Percentiles rank a stretch among this genome's conserved stretches.
Conservation (phyloP, 2,888 invertebrate species). For the Mycalesis mineus region DNA sequence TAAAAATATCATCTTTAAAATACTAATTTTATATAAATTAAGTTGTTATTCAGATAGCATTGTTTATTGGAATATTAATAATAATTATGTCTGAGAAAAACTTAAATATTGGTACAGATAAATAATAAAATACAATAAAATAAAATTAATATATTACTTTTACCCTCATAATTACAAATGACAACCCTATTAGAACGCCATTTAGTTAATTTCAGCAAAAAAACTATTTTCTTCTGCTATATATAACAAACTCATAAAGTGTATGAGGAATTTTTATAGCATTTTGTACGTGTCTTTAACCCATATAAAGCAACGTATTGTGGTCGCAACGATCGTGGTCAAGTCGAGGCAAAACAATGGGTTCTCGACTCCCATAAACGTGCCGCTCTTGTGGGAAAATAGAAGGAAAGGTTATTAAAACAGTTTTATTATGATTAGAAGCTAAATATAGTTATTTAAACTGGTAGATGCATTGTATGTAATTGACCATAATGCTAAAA, state of each 20-base stretch:
- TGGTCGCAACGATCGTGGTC: conserved; percentile 21
- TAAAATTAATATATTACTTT: no score
- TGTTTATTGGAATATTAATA: no score
- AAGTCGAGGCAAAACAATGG: conserved; percentile 29
- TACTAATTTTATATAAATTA: no score
- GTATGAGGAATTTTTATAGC: conserved; percentile 6
- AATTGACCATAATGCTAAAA: no score
- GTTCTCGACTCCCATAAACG: conserved; percentile 27
- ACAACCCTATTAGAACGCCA: conserved; percentile 13
- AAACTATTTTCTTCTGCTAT: background rate
- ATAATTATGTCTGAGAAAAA: no score
- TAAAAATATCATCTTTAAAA: no score
- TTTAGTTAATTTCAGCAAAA: conserved; percentile 16
- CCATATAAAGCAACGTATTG: conserved; percentile 14
- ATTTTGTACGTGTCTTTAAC: conserved; percentile 10
- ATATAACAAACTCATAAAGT: background rate
- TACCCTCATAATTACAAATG: no score
- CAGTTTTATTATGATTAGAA: background rate
- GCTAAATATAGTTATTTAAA: background rate
- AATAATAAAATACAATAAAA: no score
- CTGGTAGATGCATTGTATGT: no score
- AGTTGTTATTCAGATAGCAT: no score
- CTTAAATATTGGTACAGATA: no score
- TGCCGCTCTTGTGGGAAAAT: conserved; percentile 22
- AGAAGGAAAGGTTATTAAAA: conserved; percentile 12